Conservation (phyloP, 2,888 invertebrate genomes). For the Tricholauxania praeusta region DNA sequence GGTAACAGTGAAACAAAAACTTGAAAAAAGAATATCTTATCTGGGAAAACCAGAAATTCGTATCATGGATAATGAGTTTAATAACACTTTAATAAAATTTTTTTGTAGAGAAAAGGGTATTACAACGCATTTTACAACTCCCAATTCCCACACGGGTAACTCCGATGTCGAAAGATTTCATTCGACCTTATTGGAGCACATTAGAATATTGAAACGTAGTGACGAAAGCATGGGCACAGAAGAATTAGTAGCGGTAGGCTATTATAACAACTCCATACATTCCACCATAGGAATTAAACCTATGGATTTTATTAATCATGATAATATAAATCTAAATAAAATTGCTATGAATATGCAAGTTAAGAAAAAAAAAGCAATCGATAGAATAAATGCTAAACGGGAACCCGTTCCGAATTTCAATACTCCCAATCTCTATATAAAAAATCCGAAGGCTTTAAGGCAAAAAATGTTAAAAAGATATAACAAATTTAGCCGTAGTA, state of each 20-base stretch:
- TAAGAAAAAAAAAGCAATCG: constrained; percentile 17
- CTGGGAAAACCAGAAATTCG: constrained; percentile 33
- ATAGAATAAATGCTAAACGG: constrained; percentile 11
- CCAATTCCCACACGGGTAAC: constrained; percentile 42
- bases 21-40: constrained; percentile 32
- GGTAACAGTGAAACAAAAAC: constrained; percentile 35
- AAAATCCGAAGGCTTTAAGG: constrained; percentile 21
- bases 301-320: constrained; percentile 29
- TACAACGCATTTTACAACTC: constrained; percentile 39
- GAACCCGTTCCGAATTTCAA: constrained; percentile 18
- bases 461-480: constrained; percentile 33
- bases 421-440: constrained; percentile 14
- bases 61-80: constrained; percentile 44
- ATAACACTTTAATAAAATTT: constrained; percentile 38
- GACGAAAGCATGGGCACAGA: constrained; percentile 14
- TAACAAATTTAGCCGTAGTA: constrained; percentile 24
- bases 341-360: not conserved
- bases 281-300: constrained; percentile 31
- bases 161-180: constrained; percentile 32
- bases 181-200: constrained; percentile 33
- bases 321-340: constrained; percentile 23
- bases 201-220: constrained; percentile 20
- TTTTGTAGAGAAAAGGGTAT: constrained; percentile 39
- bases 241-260: constrained; percentile 21
- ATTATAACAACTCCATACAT: constrained; percentile 35